These are phyloP conservation scores for Enteromius afrohamiltoni DNA, from an alignment of 2,797 vertebrate genomes.

Conservation along the genomic window DNA sequence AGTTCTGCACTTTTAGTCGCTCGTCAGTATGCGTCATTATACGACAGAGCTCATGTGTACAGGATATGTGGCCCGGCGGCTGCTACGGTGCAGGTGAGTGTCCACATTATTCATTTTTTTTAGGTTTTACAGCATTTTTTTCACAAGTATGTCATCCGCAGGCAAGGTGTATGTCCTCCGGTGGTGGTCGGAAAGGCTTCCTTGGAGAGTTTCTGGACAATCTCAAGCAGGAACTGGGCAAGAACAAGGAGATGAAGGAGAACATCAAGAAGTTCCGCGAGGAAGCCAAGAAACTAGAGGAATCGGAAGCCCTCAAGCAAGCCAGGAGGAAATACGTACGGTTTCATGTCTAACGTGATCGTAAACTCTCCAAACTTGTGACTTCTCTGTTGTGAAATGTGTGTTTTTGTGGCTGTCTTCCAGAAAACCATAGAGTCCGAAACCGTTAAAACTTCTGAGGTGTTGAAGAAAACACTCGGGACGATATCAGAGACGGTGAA, in stretches of 20 bases:
- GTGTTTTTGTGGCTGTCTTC: neutral
- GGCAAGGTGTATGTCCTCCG: constrained; percentile 71
- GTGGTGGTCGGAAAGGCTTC: constrained; percentile 87
- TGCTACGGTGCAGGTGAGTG: constrained; percentile 71
- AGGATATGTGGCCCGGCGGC: constrained; percentile 68
- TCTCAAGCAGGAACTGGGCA: constrained; percentile 91
- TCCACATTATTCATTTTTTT: neutral
- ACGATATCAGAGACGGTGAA: constrained; percentile 88
- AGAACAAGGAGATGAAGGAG: constrained; percentile 98
- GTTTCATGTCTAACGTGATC: neutral
- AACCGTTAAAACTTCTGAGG: constrained; percentile 90
- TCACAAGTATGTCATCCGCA: constrained; percentile 47
- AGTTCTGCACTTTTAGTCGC: constrained; percentile 71
- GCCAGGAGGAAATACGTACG: constrained; percentile 94
- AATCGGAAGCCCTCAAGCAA: constrained; percentile 90
- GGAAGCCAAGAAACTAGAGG: constrained; percentile 92
- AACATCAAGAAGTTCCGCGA: constrained; percentile 94
- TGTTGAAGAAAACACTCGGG: constrained; percentile 89
- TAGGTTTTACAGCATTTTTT: neutral
- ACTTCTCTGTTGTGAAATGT: neutral
- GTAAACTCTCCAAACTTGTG: neutral
- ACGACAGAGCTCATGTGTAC: constrained; percentile 68
- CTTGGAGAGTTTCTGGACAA: constrained; percentile 90
- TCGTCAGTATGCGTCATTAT: constrained; percentile 69
- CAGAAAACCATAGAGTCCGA: constrained; percentile 98